Percentiles rank a stretch among this genome's conserved stretches.
These are phyloP conservation scores for Watersipora subatra DNA, from an alignment of 1,140 invertebrate species.

Conservation along the genomic window DNA sequence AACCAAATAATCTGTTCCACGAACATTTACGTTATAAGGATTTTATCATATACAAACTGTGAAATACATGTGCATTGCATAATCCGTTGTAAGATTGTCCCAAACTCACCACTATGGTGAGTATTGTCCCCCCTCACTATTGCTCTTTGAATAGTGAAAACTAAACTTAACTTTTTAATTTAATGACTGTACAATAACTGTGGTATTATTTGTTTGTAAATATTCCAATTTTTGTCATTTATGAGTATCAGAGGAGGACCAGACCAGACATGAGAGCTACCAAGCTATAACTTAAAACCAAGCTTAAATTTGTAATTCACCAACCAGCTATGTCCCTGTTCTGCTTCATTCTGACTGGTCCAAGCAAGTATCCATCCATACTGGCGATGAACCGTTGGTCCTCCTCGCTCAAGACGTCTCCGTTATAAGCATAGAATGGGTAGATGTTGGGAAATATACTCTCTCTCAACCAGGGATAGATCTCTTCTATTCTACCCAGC, in stretches of 20 bases:
- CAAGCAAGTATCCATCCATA: constrained; percentile 13
- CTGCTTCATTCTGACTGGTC: constrained; percentile 17
- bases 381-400: constrained; percentile 11
- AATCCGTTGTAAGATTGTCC: too few relatives aligned
- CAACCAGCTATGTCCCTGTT: constrained; percentile 13
- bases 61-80: too few relatives aligned
- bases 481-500: not conserved
- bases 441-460: constrained; percentile 10
- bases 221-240: not conserved
- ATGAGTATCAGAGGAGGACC: not conserved
- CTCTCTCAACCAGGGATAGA: constrained; percentile 6
- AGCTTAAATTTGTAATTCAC: not conserved
- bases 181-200: not conserved
- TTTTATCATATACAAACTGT: too few relatives aligned
- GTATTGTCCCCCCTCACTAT: too few relatives aligned
- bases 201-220: not conserved
- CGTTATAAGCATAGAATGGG: constrained; percentile 13
- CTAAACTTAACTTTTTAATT: not conserved
- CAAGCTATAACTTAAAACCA: not conserved
- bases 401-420: not conserved
- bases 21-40: too few relatives aligned
- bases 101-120: too few relatives aligned
- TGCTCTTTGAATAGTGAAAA: not conserved
- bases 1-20: too few relatives aligned
- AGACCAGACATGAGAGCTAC: not conserved